Evolutionary conservation across 2,888 invertebrate genomes (phyloP), one percentile per base, ranked within the genome.

Genomic region (Polietes domitor): DNA sequence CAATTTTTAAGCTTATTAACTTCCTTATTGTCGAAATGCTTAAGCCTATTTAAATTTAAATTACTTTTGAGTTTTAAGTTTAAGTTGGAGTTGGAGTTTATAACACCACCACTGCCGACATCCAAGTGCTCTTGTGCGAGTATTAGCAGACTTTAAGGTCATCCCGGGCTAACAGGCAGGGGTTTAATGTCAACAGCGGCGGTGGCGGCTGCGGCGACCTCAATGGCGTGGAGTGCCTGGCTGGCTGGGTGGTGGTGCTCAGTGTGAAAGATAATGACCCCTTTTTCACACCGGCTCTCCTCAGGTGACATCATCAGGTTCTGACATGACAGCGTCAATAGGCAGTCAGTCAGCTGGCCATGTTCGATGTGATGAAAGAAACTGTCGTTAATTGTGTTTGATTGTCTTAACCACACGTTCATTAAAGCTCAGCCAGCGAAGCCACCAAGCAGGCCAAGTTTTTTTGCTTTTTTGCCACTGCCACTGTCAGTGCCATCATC

Each of bases 21-120:
- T 47, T 47, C 47, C 47, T 47, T 47, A 47, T 47, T 47, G 47
- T 47, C 47, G n/a, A 2, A 47, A 47, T 47, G 7, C 9, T 2
- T 47, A 47, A 47, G 47, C 47, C 47, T 47, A 47, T 47, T 47
- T 47, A n/a, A 47, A 47, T 47, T 47, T 47, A 47, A 47, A 47
- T 47, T 47, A n/a, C n/a, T 47, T 47, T 47, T n/a, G 47, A 47
- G 47, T 47, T 47, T 47, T 41, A 10, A 10, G 41, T 41, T 41
- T 41, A 32, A 32, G 32, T 32, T 32, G 32, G 4, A 6, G 32
- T 32, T 9, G 32, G 4, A 32, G 32, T 32, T 32, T n/a, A n/a
- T n/a, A n/a, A n/a, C n/a, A n/a, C n/a, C n/a, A n/a, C n/a, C n/a
- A n/a, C n/a, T n/a, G n/a, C n/a, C n/a, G n/a, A 5, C 9, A 7